A percentile compares a stretch with the other conserved stretches of the same genome.
These are phyloP conservation scores for Acleris laterana DNA, from an alignment of 2,888 invertebrate species.

Conservation along the genomic window DNA sequence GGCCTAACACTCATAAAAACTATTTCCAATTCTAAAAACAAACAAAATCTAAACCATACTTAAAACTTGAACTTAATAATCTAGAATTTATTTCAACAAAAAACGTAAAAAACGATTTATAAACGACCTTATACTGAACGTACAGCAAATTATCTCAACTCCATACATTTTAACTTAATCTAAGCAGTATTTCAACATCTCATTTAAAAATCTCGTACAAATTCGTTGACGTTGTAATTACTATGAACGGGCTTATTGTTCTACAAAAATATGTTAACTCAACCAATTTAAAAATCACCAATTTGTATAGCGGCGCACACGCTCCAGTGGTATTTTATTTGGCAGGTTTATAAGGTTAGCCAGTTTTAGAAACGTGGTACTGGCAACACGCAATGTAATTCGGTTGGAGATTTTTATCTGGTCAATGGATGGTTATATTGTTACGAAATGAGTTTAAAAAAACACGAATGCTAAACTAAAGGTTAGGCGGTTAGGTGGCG, in stretches of 20 bases:
- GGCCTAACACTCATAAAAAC: background rate
- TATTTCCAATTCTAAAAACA: no score
- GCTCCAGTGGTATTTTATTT: constrained; percentile 42
- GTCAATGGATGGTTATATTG: constrained; percentile 78
- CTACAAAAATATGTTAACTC: constrained; percentile 50
- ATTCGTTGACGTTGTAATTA: constrained; percentile 69
- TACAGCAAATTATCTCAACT: constrained; percentile 30
- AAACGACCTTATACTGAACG: constrained; percentile 16
- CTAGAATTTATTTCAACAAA: background rate
- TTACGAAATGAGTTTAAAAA: constrained; percentile 70
- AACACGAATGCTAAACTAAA: constrained; percentile 55
- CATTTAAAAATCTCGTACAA: constrained; percentile 62
- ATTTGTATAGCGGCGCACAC: constrained; percentile 24
- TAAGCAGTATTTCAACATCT: constrained; percentile 56
- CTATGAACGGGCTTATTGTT: constrained; percentile 68
- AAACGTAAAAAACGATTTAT: background rate
- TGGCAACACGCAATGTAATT: constrained; percentile 72
- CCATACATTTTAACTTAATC: constrained; percentile 41
- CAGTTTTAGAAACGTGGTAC: constrained; percentile 66
- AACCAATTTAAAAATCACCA: constrained; percentile 40
- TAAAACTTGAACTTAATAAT: no score
- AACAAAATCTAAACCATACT: no score
- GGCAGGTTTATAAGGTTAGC: constrained; percentile 53
- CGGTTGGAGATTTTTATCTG: constrained; percentile 73
- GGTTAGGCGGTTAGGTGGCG: constrained; percentile 47